A percentile compares a stretch with the other conserved stretches of the same genome.
phyloP scores from a whole-genome alignment of 2,888 invertebrate species.

The Dryobota labecula region DNA sequence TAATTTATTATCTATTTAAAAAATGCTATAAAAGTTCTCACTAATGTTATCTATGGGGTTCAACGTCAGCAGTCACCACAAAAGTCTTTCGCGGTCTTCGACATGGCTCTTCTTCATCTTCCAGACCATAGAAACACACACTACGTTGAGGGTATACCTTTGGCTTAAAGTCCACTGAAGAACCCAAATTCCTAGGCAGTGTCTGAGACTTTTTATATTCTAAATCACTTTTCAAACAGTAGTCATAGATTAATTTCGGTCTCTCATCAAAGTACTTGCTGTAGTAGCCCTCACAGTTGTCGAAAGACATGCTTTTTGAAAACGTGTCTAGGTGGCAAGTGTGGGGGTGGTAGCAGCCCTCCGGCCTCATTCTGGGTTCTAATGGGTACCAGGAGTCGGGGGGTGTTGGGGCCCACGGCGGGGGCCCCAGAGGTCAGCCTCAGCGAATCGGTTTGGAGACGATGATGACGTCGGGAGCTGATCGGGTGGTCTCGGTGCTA shows the following conservation, averaged over 20 bases:
- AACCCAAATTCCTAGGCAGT: slow-evolving; percentile 84
- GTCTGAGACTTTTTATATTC: slow-evolving; percentile 79
- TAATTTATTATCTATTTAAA: slow-evolving; percentile 39
- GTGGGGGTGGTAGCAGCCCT: slow-evolving; percentile 79
- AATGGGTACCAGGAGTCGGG: slow-evolving; percentile 80
- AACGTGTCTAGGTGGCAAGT: slow-evolving; percentile 72
- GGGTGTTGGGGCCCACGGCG: slow-evolving; percentile 87
- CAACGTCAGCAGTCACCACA: slow-evolving; percentile 83
- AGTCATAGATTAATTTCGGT: slow-evolving; percentile 83
- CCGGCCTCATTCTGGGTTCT: slow-evolving; percentile 80
- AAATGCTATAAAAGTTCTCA: slow-evolving; percentile 64
- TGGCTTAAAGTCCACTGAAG: slow-evolving; percentile 77
- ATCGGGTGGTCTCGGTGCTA: slow-evolving; percentile 96
- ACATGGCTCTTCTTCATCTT: slow-evolving; percentile 68
- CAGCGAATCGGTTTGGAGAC: slow-evolving; percentile 90
- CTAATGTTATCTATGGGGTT: slow-evolving; percentile 84
- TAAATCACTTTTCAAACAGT: slow-evolving; percentile 86
- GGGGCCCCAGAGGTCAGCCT: slow-evolving; percentile 88
- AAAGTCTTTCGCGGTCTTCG: slow-evolving; percentile 72
- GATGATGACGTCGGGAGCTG: slow-evolving; percentile 97
- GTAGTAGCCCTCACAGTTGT: slow-evolving; percentile 83
- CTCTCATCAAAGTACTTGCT: slow-evolving; percentile 84
- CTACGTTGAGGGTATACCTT: slow-evolving; percentile 79
- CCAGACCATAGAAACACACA: slow-evolving; percentile 83
- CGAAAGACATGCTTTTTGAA: slow-evolving; percentile 81